A percentile compares a stretch with the other conserved stretches of the same genome.
Evolutionary conservation across 2,113 vertebrate species (phyloP).

Genomic region (Tringa solitaria): DNA sequence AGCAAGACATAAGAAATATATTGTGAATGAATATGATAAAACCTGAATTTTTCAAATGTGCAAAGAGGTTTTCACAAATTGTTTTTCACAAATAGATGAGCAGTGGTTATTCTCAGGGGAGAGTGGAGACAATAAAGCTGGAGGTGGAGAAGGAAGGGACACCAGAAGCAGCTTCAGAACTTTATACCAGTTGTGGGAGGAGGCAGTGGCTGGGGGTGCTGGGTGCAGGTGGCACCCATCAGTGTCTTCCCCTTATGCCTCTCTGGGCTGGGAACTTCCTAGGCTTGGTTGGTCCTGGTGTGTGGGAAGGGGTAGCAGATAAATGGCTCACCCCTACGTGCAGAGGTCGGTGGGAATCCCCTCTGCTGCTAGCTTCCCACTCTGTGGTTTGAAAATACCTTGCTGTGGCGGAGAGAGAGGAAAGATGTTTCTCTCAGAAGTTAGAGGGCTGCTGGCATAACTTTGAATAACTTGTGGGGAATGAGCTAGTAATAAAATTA

Average conservation of each 20-base stretch:
- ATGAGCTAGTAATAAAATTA: neutral
- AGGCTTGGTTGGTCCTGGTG: fast-evolving
- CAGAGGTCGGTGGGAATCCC: neutral
- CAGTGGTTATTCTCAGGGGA: neutral
- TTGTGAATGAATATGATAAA: neutral
- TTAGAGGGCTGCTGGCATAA: neutral
- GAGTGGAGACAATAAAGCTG: neutral
- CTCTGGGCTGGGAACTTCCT: neutral
- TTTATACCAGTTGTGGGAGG: neutral
- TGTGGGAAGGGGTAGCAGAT: neutral
- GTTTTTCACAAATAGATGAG: neutral
- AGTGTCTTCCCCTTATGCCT: fast-evolving
- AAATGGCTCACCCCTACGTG: fast-evolving
- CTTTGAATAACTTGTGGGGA: neutral
- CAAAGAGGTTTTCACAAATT: neutral
- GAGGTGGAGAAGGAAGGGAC: neutral
- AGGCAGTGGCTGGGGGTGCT: neutral
- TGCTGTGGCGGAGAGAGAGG: neutral
- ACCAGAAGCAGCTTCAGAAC: neutral
- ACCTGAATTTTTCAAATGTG: neutral
- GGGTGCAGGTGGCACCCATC: neutral
- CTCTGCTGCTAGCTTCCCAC: neutral
- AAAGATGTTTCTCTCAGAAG: neutral
- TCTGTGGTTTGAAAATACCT: neutral
- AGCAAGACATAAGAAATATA: neutral